phyloP scores from a whole-genome alignment of 2,113 vertebrate genomes.

The Hippocampus zosterae region DNA sequence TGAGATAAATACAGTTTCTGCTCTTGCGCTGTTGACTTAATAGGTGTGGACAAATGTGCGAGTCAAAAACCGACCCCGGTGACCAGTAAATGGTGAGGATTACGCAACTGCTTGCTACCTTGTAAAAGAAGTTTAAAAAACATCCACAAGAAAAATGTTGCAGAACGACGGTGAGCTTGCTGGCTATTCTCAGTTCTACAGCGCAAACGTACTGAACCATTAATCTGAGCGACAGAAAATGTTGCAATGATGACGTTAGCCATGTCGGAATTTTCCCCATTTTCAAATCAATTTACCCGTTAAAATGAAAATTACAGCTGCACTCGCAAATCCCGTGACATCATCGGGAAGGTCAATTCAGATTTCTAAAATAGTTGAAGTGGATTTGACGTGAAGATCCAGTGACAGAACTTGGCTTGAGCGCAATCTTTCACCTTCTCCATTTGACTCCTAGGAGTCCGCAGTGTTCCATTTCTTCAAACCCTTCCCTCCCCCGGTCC shows the following conservation, averaged over 20 bases:
- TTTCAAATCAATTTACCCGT: no score
- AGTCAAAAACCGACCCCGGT: constrained; percentile 67
- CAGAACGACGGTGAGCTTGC: no score
- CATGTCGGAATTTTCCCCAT: no score
- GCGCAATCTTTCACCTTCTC: constrained; percentile 42
- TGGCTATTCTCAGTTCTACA: no score
- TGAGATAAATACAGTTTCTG: constrained; percentile 42
- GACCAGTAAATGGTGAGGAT: constrained; percentile 49
- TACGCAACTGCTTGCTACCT: constrained; percentile 28
- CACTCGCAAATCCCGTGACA: background rate
- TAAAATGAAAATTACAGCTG: no score
- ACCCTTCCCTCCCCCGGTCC: constrained; percentile 30
- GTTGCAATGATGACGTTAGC: no score
- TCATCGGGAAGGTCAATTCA: background rate
- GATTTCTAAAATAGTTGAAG: background rate
- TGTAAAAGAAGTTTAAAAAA: background rate
- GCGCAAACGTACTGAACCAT: no score
- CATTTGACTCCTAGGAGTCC: constrained; percentile 48
- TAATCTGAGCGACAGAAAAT: no score
- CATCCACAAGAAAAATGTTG: no score
- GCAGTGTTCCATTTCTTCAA: constrained; percentile 55
- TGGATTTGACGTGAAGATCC: background rate
- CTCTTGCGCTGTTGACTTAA: constrained; percentile 60
- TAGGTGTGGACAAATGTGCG: constrained; percentile 69
- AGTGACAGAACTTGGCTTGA: constrained; percentile 12